Conservation (phyloP, 1,140 invertebrate genomes). For the Drosophila ananassae region DNA sequence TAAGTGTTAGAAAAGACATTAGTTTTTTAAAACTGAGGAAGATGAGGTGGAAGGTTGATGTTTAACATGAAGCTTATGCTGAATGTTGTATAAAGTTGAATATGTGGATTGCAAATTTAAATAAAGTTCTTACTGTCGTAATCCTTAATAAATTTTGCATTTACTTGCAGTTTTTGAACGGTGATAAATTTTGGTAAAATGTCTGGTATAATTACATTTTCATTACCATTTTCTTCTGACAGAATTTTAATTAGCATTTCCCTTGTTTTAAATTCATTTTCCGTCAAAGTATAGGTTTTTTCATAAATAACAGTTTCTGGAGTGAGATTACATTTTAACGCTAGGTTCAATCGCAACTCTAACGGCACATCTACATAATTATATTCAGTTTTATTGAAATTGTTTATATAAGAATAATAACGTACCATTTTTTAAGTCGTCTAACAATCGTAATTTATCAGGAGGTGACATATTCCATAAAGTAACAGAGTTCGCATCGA, state of each 20-base stretch:
- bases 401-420: not conserved
- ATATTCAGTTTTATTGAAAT: conserved; percentile 12
- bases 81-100: no score
- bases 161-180: conserved; percentile 84
- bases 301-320: conserved; percentile 37
- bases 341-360: conserved; percentile 28
- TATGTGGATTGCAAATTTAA: no score
- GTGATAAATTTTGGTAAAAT: conserved; percentile 94
- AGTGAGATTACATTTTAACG: conserved; percentile 28
- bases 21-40: no score
- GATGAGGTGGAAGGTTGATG: no score
- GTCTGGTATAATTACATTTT: conserved; percentile 83
- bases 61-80: no score
- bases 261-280: conserved; percentile 71
- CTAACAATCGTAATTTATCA: conserved; percentile 88
- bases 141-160: conserved; percentile 49
- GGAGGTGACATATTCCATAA: conserved; percentile 97
- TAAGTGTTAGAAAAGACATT: no score
- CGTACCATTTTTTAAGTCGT: conserved; percentile 84
- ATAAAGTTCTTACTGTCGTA: conserved; percentile 38
- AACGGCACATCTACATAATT: not conserved
- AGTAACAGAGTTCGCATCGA: conserved; percentile 93
- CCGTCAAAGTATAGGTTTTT: conserved; percentile 39
- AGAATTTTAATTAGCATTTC: conserved; percentile 86
- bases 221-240: conserved; percentile 74